phyloP scores from a whole-genome alignment of 2,113 vertebrate species.

The Corydoras sp. region DNA sequence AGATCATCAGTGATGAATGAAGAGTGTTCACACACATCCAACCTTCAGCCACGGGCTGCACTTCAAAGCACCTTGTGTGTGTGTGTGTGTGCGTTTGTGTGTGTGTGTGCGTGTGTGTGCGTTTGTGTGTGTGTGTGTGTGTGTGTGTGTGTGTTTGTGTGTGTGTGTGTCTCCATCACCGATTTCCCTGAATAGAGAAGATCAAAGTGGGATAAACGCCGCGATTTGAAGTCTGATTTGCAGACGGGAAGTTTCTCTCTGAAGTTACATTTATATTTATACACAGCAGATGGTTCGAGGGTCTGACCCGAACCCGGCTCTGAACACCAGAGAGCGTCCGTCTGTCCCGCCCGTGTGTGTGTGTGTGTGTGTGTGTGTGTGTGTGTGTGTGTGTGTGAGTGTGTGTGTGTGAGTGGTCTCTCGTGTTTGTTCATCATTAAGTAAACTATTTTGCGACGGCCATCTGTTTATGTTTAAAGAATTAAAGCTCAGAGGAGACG shows the following conservation, averaged over 20 bases:
- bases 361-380: conserved; percentile 26
- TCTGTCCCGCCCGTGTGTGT: not conserved
- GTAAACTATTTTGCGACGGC: not conserved
- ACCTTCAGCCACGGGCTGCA: conserved; percentile 15
- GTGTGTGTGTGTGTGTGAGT: conserved; percentile 4
- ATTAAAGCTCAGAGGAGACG: too few species aligned
- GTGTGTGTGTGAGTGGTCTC: not conserved
- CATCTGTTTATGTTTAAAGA: not conserved
- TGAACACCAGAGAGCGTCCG: not conserved
- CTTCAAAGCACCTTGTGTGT: conserved; percentile 22
- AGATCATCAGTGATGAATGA: conserved; percentile 8
- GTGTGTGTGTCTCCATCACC: conserved; percentile 66
- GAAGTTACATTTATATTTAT: conserved; percentile 8
- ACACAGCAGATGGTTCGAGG: conserved; percentile 14
- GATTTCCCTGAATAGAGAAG: conserved; percentile 15
- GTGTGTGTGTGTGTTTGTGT: too few species aligned
- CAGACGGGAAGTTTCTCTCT: conserved; percentile 1
- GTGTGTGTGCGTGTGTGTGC: too few species aligned
- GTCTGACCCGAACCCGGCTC: not conserved
- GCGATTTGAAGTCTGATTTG: conserved; percentile 18
- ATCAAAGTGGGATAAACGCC: conserved; percentile 45
- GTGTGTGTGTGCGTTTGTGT: conserved; percentile 32
- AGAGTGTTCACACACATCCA: conserved; percentile 17
- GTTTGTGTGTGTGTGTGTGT: too few species aligned
- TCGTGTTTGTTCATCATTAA: conserved; percentile 13